phyloP scores from a whole-genome alignment of 2,797 vertebrate genomes.

The Leucoraja ocellata region DNA sequence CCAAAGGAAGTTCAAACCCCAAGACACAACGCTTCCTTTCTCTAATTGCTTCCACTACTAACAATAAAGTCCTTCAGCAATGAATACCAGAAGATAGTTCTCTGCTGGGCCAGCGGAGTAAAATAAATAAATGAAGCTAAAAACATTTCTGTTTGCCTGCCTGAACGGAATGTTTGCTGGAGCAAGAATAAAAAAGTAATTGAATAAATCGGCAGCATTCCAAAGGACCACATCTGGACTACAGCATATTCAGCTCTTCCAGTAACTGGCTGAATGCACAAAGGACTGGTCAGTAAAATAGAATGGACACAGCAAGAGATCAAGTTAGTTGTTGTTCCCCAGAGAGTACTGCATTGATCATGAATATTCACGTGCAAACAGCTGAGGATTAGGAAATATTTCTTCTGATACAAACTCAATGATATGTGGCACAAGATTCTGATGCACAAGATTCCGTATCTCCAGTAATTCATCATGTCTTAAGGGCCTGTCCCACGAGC shows the following conservation, averaged over 20 bases:
- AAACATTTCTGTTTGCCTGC: background rate
- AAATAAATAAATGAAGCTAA: background rate
- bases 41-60: background rate
- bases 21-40: background rate
- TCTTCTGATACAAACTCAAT: background rate
- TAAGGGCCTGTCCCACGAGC: too few relatives aligned
- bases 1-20: background rate
- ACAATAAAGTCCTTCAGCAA: constrained; percentile 1
- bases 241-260: background rate
- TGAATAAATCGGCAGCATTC: background rate
- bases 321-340: background rate
- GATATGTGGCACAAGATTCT: background rate
- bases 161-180: background rate
- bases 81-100: background rate
- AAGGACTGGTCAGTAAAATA: background rate
- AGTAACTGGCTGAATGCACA: background rate
- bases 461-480: background rate
- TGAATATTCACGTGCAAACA: background rate
- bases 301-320: background rate
- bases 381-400: background rate
- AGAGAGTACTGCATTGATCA: background rate
- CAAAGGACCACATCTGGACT: background rate
- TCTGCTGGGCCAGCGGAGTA: background rate
- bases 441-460: background rate
- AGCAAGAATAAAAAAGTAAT: background rate